phyloP scores from a whole-genome alignment of 2,797 vertebrate species.

The Arnoldichthys spilopterus region DNA sequence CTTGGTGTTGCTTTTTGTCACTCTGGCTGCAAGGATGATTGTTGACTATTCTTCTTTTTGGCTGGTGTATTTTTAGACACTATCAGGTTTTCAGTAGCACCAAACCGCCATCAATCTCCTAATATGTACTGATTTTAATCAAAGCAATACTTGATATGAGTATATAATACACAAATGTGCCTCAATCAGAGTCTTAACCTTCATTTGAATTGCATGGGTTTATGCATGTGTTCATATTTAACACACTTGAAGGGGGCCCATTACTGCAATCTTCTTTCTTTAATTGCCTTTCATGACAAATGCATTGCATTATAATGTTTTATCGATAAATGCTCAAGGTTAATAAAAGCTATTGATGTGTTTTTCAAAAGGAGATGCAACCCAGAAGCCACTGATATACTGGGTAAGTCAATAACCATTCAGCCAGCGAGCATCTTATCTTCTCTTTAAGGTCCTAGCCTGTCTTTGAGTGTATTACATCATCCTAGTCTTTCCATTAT shows the following conservation, averaged over 20 bases:
- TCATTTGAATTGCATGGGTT: background rate
- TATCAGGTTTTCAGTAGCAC: background rate
- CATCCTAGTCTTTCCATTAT: constrained; percentile 7
- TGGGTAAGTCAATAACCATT: constrained; percentile 59
- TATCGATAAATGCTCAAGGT: constrained; percentile 29
- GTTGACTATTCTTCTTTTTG: background rate
- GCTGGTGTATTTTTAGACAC: background rate
- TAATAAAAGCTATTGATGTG: constrained; percentile 56
- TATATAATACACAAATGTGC: background rate
- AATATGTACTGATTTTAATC: background rate
- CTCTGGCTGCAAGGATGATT: background rate
- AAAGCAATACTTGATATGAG: background rate
- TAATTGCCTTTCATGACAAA: constrained; percentile 51
- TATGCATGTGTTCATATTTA: background rate
- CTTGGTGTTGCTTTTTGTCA: background rate
- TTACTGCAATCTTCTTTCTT: constrained; percentile 11
- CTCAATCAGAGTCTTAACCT: background rate
- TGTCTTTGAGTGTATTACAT: background rate
- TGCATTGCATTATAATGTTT: constrained; percentile 34
- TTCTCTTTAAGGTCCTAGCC: constrained; percentile 14
- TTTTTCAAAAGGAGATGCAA: constrained; percentile 60
- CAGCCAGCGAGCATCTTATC: constrained; percentile 18
- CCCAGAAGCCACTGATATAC: constrained; percentile 60
- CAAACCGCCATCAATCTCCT: background rate
- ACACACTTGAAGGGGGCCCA: background rate